Evolutionary conservation across 2,113 vertebrate genomes (phyloP), one percentile per base, ranked within the genome.

Genomic region (Scortum barcoo): DNA sequence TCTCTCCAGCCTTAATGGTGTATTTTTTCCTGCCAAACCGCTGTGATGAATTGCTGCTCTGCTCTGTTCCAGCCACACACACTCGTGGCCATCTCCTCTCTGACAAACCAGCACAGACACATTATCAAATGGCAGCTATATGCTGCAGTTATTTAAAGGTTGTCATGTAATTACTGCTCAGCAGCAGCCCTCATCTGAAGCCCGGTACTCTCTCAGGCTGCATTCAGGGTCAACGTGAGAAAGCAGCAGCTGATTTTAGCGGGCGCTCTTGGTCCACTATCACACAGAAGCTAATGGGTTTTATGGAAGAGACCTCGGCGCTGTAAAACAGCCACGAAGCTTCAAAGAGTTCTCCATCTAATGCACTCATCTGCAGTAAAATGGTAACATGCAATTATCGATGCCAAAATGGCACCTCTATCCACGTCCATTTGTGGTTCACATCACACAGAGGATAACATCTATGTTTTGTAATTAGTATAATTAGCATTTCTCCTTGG

Each of bases 401-500:
- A 74, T 51, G 81, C 70, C 84, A 87, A 81, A 91, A 91, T 88
- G 92, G 80, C 87, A 80, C 68, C 86, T 79, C 81, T 50, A 80
- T 90, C 85, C 81, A 76, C 78, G 72, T 88, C 92, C 91, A 89
- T 91, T 92, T 87, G 83, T 76, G 78, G 71, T 72, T 92, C 86
- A 83, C 91, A 81, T 90, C 78, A 78, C 90, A 88, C 80, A 8
- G 42, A 76, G 83, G 84, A 88, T 79, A 91, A 86, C 91, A 88
- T 89, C 89, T 78, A 77, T 89, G 88, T 88, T 90, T 88, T 76
- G 87, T 91, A 92, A 93, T 93, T 93, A 90, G 88, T n/a, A 24
- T 91, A 83, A 91, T 92, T 93, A 93, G 89, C 91, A 88, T 92
- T 87, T 91, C 84, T 91, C 86, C 85, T 89, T 87, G 92, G 87